phyloP scores from a whole-genome alignment of 1,140 invertebrate species.

The Bombus breviceps region DNA sequence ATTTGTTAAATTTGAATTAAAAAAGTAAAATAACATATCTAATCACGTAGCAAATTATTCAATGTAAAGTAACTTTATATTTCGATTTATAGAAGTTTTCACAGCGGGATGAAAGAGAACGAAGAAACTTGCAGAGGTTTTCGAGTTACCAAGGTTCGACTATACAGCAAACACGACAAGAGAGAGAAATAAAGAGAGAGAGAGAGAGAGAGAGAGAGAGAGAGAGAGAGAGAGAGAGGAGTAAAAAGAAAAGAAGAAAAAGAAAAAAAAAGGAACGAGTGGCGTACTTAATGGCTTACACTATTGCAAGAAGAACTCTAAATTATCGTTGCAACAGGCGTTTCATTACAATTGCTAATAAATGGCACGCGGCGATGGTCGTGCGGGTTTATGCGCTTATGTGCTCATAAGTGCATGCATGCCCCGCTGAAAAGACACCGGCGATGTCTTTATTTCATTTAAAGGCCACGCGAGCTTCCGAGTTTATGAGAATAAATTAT shows the following conservation, averaged over 20 bases:
- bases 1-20: no score
- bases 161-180: neutral
- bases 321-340: constrained; percentile 58
- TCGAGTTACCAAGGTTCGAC: neutral
- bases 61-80: no score
- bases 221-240: neutral
- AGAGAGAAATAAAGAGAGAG: no score
- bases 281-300: constrained; percentile 36
- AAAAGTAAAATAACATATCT: no score
- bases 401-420: constrained; percentile 28
- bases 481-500: constrained; percentile 58
- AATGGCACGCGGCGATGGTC: constrained; percentile 42
- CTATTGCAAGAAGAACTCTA: constrained; percentile 50
- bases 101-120: no score
- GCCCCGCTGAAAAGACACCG: constrained; percentile 8
- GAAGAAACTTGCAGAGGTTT: neutral
- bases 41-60: no score
- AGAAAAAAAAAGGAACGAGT: neutral
- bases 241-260: neutral
- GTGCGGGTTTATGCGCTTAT: constrained; percentile 39
- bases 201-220: neutral
- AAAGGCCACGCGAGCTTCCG: constrained; percentile 43
- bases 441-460: constrained; percentile 49
- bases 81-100: no score
- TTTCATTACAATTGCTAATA: constrained; percentile 58